These are phyloP conservation scores for Sweltsa coloradensis DNA, from an alignment of 1,140 invertebrate species.

Conservation along the genomic window DNA sequence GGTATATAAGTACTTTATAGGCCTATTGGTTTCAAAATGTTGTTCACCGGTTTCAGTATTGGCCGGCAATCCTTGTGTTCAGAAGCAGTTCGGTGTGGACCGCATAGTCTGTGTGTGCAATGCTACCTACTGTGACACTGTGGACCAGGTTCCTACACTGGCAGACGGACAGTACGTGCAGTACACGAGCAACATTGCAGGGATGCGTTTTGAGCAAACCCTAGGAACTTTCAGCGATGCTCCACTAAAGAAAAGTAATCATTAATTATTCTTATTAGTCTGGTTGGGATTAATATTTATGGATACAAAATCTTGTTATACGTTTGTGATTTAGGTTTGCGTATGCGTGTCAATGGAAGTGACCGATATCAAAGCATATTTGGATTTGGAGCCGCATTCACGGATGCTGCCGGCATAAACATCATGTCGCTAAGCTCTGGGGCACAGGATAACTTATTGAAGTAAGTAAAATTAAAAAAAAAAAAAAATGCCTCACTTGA, in stretches of 20 bases:
- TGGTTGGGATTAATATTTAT: too few species aligned
- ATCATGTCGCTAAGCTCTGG: conserved; percentile 41
- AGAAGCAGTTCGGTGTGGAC: not conserved
- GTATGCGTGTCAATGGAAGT: too few species aligned
- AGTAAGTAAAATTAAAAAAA: conserved; percentile 36
- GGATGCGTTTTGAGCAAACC: conserved; percentile 6
- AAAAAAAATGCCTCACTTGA: too few species aligned
- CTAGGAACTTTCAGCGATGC: not conserved
- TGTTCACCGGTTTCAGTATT: conserved; percentile 1
- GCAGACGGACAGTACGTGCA: not conserved
- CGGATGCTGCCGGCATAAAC: conserved; percentile 71
- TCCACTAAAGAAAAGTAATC: too few species aligned
- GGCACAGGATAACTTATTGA: conserved; percentile 45
- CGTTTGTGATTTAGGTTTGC: too few species aligned
- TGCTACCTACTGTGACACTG: conserved; percentile 6
- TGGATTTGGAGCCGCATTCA: conserved; percentile 82
- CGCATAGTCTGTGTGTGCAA: conserved; percentile 6
- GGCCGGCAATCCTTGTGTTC: conserved; percentile 1
- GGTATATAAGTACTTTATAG: too few species aligned
- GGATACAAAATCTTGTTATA: too few species aligned
- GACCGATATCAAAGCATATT: conserved; percentile 48
- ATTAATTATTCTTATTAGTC: too few species aligned
- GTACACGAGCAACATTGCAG: not conserved
- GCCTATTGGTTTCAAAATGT: too few species aligned
- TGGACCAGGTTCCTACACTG: not conserved